Conservation (phyloP, 2,113 vertebrate genomes). For the Ictidomys tridecemlineatus region DNA sequence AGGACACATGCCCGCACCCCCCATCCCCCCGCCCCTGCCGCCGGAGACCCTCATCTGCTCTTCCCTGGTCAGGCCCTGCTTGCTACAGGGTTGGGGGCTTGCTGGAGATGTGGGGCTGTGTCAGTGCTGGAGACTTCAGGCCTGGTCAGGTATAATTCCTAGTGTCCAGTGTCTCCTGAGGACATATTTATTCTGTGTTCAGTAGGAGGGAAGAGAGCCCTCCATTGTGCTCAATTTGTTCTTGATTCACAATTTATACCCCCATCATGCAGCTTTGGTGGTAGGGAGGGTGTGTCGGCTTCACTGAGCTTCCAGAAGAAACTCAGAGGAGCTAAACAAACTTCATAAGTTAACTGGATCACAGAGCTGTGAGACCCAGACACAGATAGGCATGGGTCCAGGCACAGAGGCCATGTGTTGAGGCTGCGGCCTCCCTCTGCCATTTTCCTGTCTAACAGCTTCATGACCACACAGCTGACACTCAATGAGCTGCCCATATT, state of each 20-base stretch:
- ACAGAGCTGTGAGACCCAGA: not conserved
- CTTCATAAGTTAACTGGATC: not conserved
- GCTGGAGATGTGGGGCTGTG: not conserved
- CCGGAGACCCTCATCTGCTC: accelerated
- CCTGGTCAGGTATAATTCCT: no score
- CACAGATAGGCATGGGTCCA: not conserved
- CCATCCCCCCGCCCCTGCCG: no score
- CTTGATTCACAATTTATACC: not conserved
- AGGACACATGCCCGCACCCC: accelerated
- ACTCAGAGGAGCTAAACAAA: not conserved
- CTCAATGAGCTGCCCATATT: no score
- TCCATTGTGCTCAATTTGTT: not conserved
- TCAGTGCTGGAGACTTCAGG: no score
- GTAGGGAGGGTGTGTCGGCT: not conserved
- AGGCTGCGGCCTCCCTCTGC: accelerated
- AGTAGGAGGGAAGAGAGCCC: not conserved
- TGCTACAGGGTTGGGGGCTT: not conserved
- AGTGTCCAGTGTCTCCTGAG: no score
- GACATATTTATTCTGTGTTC: not conserved
- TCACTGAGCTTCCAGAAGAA: not conserved
- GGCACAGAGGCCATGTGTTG: no score
- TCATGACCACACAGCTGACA: not conserved
- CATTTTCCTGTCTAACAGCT: not conserved
- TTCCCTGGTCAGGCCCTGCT: not conserved
- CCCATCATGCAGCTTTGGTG: not conserved